These are phyloP conservation scores for Rhopalosiphum maidis DNA, from an alignment of 1,140 invertebrate genomes.

Conservation along the genomic window DNA sequence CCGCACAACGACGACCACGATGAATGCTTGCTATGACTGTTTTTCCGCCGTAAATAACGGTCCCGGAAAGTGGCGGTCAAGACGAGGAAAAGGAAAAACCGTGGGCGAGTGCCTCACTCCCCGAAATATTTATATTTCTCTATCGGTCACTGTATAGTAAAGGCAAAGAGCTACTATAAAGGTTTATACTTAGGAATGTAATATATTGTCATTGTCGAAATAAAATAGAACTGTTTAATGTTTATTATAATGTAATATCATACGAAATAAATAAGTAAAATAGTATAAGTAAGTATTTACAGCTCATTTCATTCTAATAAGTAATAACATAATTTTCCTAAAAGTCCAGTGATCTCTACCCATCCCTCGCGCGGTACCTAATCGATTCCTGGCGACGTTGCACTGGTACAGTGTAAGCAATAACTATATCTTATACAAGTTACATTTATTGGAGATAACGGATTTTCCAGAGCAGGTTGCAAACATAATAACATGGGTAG, in stretches of 20 bases:
- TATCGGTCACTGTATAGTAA: not conserved
- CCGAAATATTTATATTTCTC: not conserved
- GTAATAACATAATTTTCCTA: not conserved
- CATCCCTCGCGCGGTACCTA: too few relatives aligned
- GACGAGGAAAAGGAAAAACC: not conserved
- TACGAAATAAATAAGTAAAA: not conserved
- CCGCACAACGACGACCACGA: not conserved
- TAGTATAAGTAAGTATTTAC: not conserved
- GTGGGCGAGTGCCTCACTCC: not conserved
- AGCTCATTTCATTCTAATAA: not conserved
- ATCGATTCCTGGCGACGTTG: not conserved
- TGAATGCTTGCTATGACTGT: not conserved
- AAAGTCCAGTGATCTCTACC: too few relatives aligned
- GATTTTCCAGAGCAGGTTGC: not conserved
- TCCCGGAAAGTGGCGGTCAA: not conserved
- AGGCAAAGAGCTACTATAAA: not conserved
- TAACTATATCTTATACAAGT: not conserved
- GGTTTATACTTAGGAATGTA: not conserved
- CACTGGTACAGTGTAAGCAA: not conserved
- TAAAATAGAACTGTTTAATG: not conserved
- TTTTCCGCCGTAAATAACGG: slow-evolving; percentile 44
- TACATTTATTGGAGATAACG: not conserved
- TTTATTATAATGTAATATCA: not conserved
- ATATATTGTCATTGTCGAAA: not conserved
- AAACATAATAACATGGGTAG: not conserved